phyloP scores from a whole-genome alignment of 92 coral and sea anemone species.

The Epizoanthus scotinus region DNA sequence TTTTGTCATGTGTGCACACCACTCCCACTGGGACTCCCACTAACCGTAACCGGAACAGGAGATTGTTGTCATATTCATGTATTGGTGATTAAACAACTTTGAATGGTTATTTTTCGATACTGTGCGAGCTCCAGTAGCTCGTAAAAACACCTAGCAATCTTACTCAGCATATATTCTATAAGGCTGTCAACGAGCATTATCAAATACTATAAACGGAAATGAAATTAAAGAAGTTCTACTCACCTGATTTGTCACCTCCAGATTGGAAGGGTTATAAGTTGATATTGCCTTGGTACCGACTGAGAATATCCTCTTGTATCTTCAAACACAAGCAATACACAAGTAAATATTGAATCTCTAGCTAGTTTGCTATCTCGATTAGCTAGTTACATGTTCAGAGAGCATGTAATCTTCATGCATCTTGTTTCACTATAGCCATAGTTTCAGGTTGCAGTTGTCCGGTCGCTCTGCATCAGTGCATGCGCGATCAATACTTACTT shows the following conservation, averaged over 20 bases:
- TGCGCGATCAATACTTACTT: constrained; percentile 68
- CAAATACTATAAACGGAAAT: constrained; percentile 24
- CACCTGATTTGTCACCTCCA: constrained; percentile 97
- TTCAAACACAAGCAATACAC: constrained; percentile 39
- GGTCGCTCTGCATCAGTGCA: neutral
- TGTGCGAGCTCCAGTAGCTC: neutral
- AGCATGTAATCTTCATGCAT: constrained; percentile 14
- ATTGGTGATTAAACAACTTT: no score
- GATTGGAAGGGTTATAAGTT: constrained; percentile 89
- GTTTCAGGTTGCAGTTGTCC: neutral
- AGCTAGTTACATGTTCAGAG: neutral
- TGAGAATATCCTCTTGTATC: constrained; percentile 97
- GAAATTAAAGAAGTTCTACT: constrained; percentile 16
- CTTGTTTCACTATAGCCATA: no score
- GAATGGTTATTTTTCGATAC: neutral
- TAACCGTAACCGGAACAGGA: neutral
- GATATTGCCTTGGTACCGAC: constrained; percentile 97
- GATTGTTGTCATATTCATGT: no score
- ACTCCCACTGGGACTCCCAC: constrained; percentile 33
- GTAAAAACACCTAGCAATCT: neutral
- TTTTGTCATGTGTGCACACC: neutral
- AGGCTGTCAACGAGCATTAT: neutral
- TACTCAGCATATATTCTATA: neutral
- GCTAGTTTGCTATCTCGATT: neutral
- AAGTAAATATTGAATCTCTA: neutral